phyloP scores from a whole-genome alignment of 2,113 vertebrate species.

The Anoplopoma fimbria region DNA sequence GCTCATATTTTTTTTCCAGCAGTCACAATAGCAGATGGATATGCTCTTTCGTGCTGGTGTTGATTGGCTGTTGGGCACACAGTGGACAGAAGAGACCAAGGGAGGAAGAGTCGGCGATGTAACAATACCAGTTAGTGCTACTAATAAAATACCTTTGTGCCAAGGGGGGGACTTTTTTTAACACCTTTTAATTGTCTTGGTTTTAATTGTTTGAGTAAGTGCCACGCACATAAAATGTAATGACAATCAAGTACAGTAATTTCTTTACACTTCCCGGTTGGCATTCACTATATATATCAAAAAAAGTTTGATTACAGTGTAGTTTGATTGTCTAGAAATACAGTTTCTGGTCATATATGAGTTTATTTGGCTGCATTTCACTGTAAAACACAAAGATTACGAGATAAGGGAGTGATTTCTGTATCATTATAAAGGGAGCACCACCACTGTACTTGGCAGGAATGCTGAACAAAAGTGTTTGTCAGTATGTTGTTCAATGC shows the following conservation, averaged over 20 bases:
- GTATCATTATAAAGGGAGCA: not conserved
- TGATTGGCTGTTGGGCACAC: slow-evolving; percentile 50
- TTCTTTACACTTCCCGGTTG: not conserved
- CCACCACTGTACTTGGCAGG: slow-evolving; percentile 7
- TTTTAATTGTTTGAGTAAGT: not conserved
- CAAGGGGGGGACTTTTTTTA: slow-evolving; percentile 6
- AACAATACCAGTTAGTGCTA: not conserved
- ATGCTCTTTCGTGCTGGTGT: slow-evolving; percentile 44
- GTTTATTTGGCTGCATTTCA: slow-evolving; percentile 2
- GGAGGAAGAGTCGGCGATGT: not conserved
- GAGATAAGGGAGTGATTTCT: not conserved
- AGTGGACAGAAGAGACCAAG: slow-evolving; percentile 28
- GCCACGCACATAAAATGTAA: not conserved
- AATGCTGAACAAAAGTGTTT: slow-evolving; percentile 3
- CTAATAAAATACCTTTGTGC: slow-evolving; percentile 18
- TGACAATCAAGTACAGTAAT: slow-evolving; percentile 8
- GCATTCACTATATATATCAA: not conserved
- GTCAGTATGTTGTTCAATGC: slow-evolving; percentile 34
- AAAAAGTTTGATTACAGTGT: not conserved
- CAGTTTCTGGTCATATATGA: not conserved
- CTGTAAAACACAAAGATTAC: not conserved
- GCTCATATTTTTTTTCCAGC: slow-evolving; percentile 24
- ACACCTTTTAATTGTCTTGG: slow-evolving; percentile 44
- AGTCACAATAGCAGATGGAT: slow-evolving; percentile 41
- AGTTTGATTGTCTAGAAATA: not conserved